phyloP scores from a whole-genome alignment of 2,888 invertebrate species.

The Drosophila limbata region DNA sequence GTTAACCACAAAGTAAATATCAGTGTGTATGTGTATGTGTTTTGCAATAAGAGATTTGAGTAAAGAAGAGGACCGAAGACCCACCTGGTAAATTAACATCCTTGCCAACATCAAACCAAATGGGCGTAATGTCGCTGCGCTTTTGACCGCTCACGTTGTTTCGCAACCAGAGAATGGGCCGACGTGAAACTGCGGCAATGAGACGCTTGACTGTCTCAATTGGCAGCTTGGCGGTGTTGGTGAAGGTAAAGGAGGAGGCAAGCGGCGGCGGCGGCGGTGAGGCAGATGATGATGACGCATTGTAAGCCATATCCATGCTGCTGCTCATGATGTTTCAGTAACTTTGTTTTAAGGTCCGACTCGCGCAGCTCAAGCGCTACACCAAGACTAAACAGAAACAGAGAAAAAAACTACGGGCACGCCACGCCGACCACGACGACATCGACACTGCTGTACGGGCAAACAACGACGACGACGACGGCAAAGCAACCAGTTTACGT shows the following conservation, averaged over 20 bases:
- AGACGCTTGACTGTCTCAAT: conserved; percentile 77
- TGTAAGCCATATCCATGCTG: conserved; percentile 70
- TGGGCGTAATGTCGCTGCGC: conserved; percentile 76
- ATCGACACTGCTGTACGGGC: conserved; percentile 44
- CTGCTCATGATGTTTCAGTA: conserved; percentile 16
- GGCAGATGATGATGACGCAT: conserved; percentile 69
- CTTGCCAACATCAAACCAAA: conserved; percentile 79
- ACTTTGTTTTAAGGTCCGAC: conserved; percentile 48
- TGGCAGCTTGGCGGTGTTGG: conserved; percentile 79
- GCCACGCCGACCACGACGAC: conserved; percentile 59
- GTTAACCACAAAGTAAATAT: neutral
- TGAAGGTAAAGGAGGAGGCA: conserved; percentile 62
- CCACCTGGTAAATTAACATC: conserved; percentile 79
- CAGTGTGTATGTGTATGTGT: neutral
- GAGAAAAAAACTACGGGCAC: conserved; percentile 70
- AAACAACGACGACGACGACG: conserved; percentile 33
- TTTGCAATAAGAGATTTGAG: conserved; percentile 16
- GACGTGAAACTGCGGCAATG: conserved; percentile 77
- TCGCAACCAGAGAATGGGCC: conserved; percentile 78
- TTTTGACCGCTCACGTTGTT: conserved; percentile 73
- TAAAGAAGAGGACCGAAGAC: conserved; percentile 9
- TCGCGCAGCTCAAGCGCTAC: conserved; percentile 77
- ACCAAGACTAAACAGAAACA: conserved; percentile 67
- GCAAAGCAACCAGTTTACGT: conserved; percentile 77
- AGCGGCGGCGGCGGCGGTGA: conserved; percentile 28